Evolutionary conservation across 2,797 vertebrate genomes (phyloP), one percentile per base, ranked within the genome.

Genomic region (Xerus rutilus): DNA sequence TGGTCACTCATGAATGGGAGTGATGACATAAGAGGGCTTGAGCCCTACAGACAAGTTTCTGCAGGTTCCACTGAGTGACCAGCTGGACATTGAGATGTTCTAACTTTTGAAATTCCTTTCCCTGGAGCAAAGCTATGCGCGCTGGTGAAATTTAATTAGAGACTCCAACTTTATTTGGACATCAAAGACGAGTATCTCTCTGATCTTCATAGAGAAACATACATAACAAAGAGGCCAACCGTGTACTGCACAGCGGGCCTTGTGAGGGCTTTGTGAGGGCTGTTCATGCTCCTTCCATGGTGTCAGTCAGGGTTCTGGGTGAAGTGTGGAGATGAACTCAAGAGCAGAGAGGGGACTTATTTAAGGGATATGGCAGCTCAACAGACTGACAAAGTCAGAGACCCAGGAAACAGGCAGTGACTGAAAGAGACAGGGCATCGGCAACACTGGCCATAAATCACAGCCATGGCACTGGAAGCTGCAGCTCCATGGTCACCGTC

Each of bases 181-280:
- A 82, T 85, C 92, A 89, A 95, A 95, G 93, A 67, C 45, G 43
- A 78, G 49, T 23, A 52, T n/a, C 86, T 89, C 52, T 90, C 32
- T 87, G 64, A 93, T 95, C 92, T 92, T 78, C 65, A 10, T 0
- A 18, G 35, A 18, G 90, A 96, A 62, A 39, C 32, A 47, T 1
- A 4, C 8, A 18, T 21, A 73, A 47, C 14, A 74, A 78, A 28
- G 7, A 59, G 23, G 8, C 3, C 35, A 17, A 14, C 25, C 1
- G 0, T 20, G 1, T 7, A 25, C 8, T 9, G 23, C 59, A 57
- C 9, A 47, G 14, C 17, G 0, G 30, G 64, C 35, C 87, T n/a
- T 7, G 73, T 14, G 57, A 3, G 1, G 21, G 64, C 35, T 79
- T n/a, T 7, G 69, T 11, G 57, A 3, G 4, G 54, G 21, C 74